Evolutionary conservation across 1,140 invertebrate genomes (phyloP).

Genomic region (Trichoplusia ni): DNA sequence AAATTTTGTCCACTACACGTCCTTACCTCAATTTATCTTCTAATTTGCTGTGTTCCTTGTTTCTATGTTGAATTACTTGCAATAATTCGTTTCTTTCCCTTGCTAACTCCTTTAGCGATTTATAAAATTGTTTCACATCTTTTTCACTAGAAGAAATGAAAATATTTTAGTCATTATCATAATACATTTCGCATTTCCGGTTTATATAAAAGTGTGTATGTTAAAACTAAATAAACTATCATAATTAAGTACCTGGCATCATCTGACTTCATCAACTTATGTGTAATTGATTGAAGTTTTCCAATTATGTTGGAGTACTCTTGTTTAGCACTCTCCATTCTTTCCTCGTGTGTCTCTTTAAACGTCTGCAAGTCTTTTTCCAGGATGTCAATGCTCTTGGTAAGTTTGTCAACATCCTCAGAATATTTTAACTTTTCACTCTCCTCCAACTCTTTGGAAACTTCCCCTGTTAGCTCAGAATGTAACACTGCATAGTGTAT

Average conservation of each 20-base stretch:
- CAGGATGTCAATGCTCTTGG: slow-evolving; percentile 82
- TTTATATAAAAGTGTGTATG: not conserved
- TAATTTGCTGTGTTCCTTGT: slow-evolving; percentile 62
- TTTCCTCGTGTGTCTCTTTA: slow-evolving; percentile 74
- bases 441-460: slow-evolving; percentile 70
- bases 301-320: slow-evolving; percentile 51
- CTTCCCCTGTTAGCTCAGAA: slow-evolving; percentile 72
- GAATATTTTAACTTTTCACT: slow-evolving; percentile 72
- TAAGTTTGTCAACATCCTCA: slow-evolving; percentile 80
- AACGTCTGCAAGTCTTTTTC: slow-evolving; percentile 77
- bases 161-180: slow-evolving; percentile 15
- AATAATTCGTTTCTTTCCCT: slow-evolving; percentile 69
- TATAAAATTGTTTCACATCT: slow-evolving; percentile 68
- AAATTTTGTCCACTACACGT: not conserved
- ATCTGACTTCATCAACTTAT: slow-evolving; percentile 65
- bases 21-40: slow-evolving; percentile 64
- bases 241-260: slow-evolving; percentile 58
- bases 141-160: slow-evolving; percentile 63
- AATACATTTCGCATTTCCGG: no score
- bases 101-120: slow-evolving; percentile 67
- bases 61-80: slow-evolving; percentile 64
- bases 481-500: slow-evolving; percentile 74
- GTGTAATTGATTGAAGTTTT: slow-evolving; percentile 64
- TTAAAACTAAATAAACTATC: not conserved
- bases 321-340: slow-evolving; percentile 73